These are phyloP conservation scores for Premnoplex brunnescens DNA, from an alignment of 2,797 vertebrate genomes.

Conservation along the genomic window DNA sequence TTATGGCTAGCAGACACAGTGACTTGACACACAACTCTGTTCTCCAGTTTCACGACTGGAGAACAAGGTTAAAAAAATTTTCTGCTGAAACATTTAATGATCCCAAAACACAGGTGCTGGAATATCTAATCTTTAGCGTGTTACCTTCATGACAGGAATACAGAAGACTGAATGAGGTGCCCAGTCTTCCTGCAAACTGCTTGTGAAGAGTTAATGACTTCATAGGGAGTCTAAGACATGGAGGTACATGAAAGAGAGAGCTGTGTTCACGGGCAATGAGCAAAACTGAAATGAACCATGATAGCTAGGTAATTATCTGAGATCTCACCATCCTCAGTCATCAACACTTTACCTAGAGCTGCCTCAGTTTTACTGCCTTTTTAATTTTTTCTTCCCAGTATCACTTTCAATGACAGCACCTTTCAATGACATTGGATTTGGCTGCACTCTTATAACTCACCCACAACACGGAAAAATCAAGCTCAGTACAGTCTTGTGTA, in stretches of 20 bases:
- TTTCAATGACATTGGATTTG: background rate
- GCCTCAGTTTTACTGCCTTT: background rate
- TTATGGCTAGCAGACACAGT: background rate
- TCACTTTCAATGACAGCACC: no score
- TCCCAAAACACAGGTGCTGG: background rate
- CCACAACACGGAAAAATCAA: background rate
- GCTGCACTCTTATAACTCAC: background rate
- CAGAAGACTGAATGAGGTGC: background rate
- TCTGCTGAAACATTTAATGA: background rate
- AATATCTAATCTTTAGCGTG: background rate
- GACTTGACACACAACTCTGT: background rate
- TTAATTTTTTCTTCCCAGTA: background rate
- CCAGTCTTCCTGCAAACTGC: background rate
- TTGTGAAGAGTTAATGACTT: background rate
- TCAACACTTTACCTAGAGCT: background rate
- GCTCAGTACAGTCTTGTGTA: background rate
- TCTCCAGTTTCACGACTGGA: background rate
- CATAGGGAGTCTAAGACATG: rapidly evolving
- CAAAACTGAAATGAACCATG: background rate
- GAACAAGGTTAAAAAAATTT: background rate
- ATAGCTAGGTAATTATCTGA: background rate
- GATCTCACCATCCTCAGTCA: background rate
- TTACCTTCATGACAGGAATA: background rate
- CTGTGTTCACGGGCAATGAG: background rate
- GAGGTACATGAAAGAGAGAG: background rate